These are phyloP conservation scores for Diadema setosum DNA, from an alignment of 35 echinoderm and acorn worm species.

Conservation along the genomic window DNA sequence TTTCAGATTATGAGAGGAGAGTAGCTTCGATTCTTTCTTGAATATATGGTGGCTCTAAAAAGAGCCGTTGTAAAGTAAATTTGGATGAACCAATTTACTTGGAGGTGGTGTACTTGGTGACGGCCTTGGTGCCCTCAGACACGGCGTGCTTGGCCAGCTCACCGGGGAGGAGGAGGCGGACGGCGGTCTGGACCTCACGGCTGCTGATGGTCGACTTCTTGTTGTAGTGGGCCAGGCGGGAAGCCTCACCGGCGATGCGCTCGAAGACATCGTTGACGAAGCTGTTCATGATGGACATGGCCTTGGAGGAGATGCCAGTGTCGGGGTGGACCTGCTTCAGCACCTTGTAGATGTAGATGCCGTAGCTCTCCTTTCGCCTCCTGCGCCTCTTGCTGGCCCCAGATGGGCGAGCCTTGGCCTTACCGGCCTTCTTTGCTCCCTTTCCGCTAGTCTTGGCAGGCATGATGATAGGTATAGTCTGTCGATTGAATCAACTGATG, in stretches of 20 bases:
- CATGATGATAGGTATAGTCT: neutral
- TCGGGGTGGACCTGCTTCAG: conserved; percentile 97
- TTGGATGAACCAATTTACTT: conserved; percentile 12
- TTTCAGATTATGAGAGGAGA: no score
- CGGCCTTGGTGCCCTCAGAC: conserved; percentile 73
- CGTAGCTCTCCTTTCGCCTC: conserved; percentile 76
- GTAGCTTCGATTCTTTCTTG: conserved; percentile 57
- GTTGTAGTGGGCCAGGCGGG: conserved; percentile 85
- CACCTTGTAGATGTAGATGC: conserved; percentile 98
- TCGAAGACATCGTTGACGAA: conserved; percentile 93
- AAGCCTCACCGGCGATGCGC: conserved; percentile 77
- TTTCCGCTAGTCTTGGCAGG: conserved; percentile 53
- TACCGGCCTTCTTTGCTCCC: conserved; percentile 44
- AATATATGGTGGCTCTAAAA: conserved; percentile 68
- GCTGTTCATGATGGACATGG: conserved; percentile 99
- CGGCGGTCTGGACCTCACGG: conserved; percentile 75
- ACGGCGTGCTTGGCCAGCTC: conserved; percentile 94
- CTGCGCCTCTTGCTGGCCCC: conserved; percentile 25
- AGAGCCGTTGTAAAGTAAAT: conserved; percentile 37
- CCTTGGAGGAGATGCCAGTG: conserved; percentile 86
- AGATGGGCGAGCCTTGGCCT: conserved; percentile 28
- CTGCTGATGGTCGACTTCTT: conserved; percentile 91
- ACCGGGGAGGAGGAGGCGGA: conserved; percentile 86
- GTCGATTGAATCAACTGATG: neutral
- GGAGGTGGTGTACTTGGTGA: conserved; percentile 74